Evolutionary conservation across 92 coral and sea anemone species (phyloP).

Genomic region (Epizoanthus rinbou): DNA sequence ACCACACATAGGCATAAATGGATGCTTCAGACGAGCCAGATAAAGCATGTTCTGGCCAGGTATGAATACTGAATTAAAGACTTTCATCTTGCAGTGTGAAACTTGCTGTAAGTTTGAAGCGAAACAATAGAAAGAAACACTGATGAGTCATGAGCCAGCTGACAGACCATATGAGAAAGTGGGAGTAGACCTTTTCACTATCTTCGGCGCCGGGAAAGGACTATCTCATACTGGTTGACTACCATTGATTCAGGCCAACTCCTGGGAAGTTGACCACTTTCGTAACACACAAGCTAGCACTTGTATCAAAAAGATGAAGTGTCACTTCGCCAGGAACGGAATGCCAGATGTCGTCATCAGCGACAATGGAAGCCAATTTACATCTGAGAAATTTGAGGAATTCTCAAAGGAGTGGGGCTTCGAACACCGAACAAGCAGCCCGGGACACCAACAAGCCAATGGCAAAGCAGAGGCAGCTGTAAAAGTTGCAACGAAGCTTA

Average conservation of each 20-base stretch:
- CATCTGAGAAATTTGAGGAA: neutral
- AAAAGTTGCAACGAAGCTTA: slow-evolving; percentile 17
- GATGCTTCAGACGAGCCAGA: slow-evolving; percentile 12
- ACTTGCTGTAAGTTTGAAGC: neutral
- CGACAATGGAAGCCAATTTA: slow-evolving; percentile 19
- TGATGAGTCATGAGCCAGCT: too few relatives aligned
- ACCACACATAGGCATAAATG: slow-evolving; percentile 23
- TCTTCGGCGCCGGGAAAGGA: slow-evolving; percentile 10
- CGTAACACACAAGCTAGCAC: neutral
- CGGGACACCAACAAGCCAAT: slow-evolving; percentile 28
- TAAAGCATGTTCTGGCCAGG: slow-evolving; percentile 31
- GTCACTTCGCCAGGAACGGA: slow-evolving; percentile 9
- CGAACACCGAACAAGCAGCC: slow-evolving; percentile 33
- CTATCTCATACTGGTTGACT: slow-evolving; percentile 22
- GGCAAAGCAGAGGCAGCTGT: slow-evolving; percentile 25
- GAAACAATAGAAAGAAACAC: too few relatives aligned
- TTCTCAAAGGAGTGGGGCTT: slow-evolving; percentile 20
- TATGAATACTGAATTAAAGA: slow-evolving; percentile 14
- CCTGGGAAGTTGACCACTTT: slow-evolving; percentile 10
- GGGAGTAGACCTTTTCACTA: slow-evolving; percentile 6
- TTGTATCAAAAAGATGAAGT: slow-evolving; percentile 10
- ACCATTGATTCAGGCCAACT: slow-evolving; percentile 10
- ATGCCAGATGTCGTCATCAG: neutral
- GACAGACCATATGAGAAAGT: slow-evolving; percentile 5
- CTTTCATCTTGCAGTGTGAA: neutral